These are phyloP conservation scores for Drosophila subobscura DNA, from an alignment of 1,140 invertebrate genomes.

Conservation along the genomic window DNA sequence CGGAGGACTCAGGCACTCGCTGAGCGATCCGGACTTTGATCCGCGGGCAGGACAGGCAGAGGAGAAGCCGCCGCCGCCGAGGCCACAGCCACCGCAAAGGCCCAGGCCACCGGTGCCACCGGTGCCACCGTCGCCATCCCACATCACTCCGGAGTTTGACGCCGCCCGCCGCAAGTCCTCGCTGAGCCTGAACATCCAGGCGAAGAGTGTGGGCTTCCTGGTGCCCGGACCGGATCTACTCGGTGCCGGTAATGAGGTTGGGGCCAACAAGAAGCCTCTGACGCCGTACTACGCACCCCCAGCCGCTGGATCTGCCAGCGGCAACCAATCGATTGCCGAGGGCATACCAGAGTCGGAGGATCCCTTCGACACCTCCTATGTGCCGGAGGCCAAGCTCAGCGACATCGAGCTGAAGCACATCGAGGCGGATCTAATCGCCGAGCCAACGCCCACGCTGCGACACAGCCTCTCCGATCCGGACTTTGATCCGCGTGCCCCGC, in stretches of 20 bases:
- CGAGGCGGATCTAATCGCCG: constrained; percentile 87
- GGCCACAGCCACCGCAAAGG: background rate
- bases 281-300: constrained; percentile 90
- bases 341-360: constrained; percentile 85
- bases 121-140: background rate
- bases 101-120: too few relatives aligned
- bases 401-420: constrained; percentile 90
- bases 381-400: constrained; percentile 87
- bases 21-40: constrained; percentile 90
- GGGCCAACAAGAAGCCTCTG: constrained; percentile 87
- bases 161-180: constrained; percentile 75
- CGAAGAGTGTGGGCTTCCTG: constrained; percentile 89
- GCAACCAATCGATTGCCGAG: constrained; percentile 84
- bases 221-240: constrained; percentile 85
- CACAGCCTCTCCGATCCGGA: constrained; percentile 85
- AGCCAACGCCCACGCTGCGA: constrained; percentile 50
- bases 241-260: constrained; percentile 83
- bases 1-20: constrained; percentile 84
- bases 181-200: constrained; percentile 79
- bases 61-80: background rate
- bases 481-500: constrained; percentile 85
- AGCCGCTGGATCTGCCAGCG: too few relatives aligned
- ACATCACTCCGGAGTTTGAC: constrained; percentile 54
- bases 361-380: constrained; percentile 93
- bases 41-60: constrained; percentile 85